These are phyloP conservation scores for Amyelois transitella DNA, from an alignment of 1,140 invertebrate genomes.

Conservation along the genomic window DNA sequence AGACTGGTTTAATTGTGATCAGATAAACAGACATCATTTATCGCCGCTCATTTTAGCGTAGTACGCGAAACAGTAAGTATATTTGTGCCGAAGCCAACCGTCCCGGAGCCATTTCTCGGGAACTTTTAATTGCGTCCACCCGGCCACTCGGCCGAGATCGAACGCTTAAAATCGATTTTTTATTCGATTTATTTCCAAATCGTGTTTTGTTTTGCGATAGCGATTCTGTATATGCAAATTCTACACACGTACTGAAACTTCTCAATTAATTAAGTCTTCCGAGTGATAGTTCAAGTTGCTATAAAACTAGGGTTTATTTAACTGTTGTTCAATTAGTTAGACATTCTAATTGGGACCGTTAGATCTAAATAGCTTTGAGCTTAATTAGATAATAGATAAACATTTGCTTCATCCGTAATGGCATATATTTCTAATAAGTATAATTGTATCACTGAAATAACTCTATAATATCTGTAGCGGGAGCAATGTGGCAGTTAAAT, in stretches of 20 bases:
- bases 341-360: neutral
- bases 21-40: neutral
- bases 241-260: slow-evolving; percentile 67
- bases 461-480: too few species aligned
- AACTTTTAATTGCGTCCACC: slow-evolving; percentile 70
- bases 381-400: neutral
- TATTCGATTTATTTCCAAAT: slow-evolving; percentile 66
- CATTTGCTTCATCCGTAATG: too few species aligned
- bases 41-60: neutral
- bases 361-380: neutral
- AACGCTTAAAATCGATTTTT: slow-evolving; percentile 73
- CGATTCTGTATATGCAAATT: slow-evolving; percentile 69
- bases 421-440: too few species aligned
- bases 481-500: too few species aligned
- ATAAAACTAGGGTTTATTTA: neutral
- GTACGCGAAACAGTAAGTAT: neutral
- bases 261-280: slow-evolving; percentile 63
- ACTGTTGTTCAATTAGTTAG: neutral
- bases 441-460: too few species aligned
- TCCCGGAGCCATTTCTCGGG: slow-evolving; percentile 39
- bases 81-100: slow-evolving; percentile 23
- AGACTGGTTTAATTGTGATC: neutral
- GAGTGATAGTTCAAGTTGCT: neutral
- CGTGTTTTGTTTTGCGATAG: slow-evolving; percentile 62
- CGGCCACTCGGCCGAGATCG: slow-evolving; percentile 44